Conservation (phyloP, 2,113 vertebrate species). For the Entosphenus tridentatus region DNA sequence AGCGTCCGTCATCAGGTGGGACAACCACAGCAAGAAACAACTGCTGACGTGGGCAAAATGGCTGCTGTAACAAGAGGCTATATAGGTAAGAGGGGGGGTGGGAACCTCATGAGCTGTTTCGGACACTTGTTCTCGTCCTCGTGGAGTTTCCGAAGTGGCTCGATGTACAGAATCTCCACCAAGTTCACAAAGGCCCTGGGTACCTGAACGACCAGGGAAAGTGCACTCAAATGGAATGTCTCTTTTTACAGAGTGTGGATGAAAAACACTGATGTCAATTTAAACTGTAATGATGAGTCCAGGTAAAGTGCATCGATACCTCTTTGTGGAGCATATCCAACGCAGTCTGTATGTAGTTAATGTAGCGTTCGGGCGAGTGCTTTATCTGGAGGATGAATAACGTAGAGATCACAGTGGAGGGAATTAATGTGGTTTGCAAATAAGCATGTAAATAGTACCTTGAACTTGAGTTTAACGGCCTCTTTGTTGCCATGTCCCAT, state of each 20-base stretch:
- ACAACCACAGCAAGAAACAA: too few species aligned
- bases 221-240: conserved; percentile 8
- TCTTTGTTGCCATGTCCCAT: background rate
- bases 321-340: conserved; percentile 49
- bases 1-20: too few species aligned
- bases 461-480: background rate
- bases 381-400: conserved; percentile 20
- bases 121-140: too few species aligned
- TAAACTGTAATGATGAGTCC: conserved; percentile 12
- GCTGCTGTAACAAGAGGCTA: too few species aligned
- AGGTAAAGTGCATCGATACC: conserved; percentile 24
- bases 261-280: conserved; percentile 11
- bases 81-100: too few species aligned
- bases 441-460: background rate
- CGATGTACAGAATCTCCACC: conserved; percentile 41
- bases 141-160: conserved; percentile 25
- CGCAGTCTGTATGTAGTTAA: conserved; percentile 30
- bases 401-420: background rate
- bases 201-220: conserved; percentile 27
- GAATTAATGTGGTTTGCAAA: background rate
- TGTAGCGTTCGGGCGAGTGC: conserved; percentile 30
- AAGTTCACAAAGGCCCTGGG: conserved; percentile 49
- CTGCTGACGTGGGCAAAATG: too few species aligned
- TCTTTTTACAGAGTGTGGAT: conserved; percentile 15
- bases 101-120: too few species aligned